These are phyloP conservation scores for Lydus trimaculatus DNA, from an alignment of 2,888 invertebrate genomes.

Conservation along the genomic window DNA sequence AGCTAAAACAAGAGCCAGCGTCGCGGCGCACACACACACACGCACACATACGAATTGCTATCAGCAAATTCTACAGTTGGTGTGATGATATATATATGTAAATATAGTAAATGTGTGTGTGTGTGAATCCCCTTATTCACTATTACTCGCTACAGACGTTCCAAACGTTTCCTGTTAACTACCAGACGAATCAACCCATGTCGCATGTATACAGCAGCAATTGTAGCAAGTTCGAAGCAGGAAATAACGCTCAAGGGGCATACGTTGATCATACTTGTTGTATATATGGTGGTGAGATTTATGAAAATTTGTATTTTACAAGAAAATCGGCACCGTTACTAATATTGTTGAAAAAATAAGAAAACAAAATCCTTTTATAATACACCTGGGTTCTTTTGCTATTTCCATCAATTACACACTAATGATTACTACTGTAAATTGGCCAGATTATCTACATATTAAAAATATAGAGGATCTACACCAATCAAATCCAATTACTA, in stretches of 20 bases:
- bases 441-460: not conserved
- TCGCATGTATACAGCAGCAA: not conserved
- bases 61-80: not conserved
- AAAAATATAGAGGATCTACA: not conserved
- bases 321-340: not conserved
- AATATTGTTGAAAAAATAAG: not conserved
- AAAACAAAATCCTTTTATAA: not conserved
- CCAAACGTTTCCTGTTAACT: slow-evolving; percentile 6
- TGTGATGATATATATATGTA: not conserved
- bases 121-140: slow-evolving; percentile 1
- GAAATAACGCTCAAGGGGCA: slow-evolving; percentile 3
- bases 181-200: slow-evolving; percentile 1
- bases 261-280: not conserved
- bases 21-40: slow-evolving; percentile 52
- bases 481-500: not conserved
- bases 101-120: not conserved
- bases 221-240: not conserved
- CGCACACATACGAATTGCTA: not conserved
- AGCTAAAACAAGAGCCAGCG: slow-evolving; percentile 60
- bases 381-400: not conserved
- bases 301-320: not conserved
- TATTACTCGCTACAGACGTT: slow-evolving; percentile 7
- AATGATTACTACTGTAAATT: not conserved
- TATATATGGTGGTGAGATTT: not conserved
- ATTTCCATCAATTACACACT: not conserved